These are phyloP conservation scores for Plebejus anna DNA, from an alignment of 2,888 invertebrate genomes.

Conservation along the genomic window DNA sequence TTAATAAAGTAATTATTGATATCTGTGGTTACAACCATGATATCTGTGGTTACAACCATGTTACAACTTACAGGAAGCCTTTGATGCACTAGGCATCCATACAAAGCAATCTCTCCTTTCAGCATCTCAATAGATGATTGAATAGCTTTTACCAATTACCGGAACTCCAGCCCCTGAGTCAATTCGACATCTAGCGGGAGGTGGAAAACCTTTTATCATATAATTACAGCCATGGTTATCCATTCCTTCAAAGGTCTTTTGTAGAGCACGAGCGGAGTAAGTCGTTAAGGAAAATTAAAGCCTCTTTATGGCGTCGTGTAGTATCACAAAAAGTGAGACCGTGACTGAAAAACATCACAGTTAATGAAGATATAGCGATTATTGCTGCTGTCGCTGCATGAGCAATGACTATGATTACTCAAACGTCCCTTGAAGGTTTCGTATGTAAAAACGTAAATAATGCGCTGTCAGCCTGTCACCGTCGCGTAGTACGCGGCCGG, in stretches of 20 bases:
- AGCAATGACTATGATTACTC: background rate
- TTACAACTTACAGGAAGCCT: background rate
- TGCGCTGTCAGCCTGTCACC: background rate
- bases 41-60: background rate
- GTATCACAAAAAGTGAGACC: background rate
- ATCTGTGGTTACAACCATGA: background rate
- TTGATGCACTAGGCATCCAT: background rate
- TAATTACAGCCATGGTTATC: background rate
- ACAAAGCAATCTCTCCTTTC: conserved; percentile 11
- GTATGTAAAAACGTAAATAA: conserved; percentile 16
- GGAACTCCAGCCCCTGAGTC: background rate
- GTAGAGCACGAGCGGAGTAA: background rate
- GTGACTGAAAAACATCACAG: background rate
- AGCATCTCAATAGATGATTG: conserved; percentile 3
- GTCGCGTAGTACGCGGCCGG: conserved; percentile 39
- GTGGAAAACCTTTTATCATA: background rate
- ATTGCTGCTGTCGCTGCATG: background rate
- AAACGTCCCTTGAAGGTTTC: conserved; percentile 18
- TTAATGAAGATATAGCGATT: background rate
- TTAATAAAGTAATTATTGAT: background rate
- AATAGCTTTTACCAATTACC: background rate
- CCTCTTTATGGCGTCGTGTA: background rate
- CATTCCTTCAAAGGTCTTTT: background rate
- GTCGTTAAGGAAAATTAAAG: background rate
- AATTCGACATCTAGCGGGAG: background rate